Conservation (phyloP, 2,888 invertebrate species). For the Pyralis farinalis region DNA sequence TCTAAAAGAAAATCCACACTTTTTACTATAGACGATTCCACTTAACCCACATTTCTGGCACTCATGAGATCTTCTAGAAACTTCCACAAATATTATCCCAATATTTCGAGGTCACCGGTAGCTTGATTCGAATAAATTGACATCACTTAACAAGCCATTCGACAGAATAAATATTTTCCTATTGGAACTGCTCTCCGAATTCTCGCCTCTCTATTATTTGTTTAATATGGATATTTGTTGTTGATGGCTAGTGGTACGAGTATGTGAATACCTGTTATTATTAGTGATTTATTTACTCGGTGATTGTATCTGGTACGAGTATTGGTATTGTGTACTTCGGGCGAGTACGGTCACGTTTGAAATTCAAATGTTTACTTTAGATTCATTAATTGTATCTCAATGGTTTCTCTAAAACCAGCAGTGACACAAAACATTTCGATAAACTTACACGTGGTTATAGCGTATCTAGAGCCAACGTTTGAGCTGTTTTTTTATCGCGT, state of each 20-base stretch:
- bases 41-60: neutral
- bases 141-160: constrained; percentile 8
- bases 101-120: neutral
- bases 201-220: constrained; percentile 5
- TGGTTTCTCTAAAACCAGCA: too few relatives aligned
- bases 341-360: too few relatives aligned
- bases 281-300: neutral
- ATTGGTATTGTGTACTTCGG: neutral
- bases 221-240: constrained; percentile 5
- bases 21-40: too few relatives aligned
- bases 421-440: too few relatives aligned
- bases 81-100: constrained; percentile 1
- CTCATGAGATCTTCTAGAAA: neutral
- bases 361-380: too few relatives aligned
- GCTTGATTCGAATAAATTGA: constrained; percentile 4
- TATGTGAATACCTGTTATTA: neutral
- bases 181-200: constrained; percentile 4
- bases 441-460: too few relatives aligned
- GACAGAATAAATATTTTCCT: constrained; percentile 9
- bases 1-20: too few relatives aligned
- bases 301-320: neutral
- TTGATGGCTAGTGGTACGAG: neutral
- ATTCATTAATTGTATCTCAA: too few relatives aligned
- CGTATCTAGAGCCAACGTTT: too few relatives aligned
- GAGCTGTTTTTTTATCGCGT: too few relatives aligned